Evolutionary conservation across 2,113 vertebrate species (phyloP).

Genomic region (Silurus glanis): DNA sequence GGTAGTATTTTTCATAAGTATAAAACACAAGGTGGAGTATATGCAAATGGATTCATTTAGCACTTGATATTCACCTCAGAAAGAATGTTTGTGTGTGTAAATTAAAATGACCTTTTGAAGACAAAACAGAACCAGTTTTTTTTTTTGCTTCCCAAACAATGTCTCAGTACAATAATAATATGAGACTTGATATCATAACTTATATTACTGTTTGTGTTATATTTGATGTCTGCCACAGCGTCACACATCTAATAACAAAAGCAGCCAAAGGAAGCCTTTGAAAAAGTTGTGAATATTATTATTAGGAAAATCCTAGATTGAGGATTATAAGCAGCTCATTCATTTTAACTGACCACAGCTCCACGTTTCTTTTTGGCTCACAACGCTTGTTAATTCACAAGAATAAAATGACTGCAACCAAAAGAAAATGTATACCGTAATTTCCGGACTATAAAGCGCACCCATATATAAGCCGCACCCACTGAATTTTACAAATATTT

Average conservation of each 20-base stretch:
- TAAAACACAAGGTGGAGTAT: background rate
- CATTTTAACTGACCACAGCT: background rate
- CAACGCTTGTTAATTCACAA: background rate
- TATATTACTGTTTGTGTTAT: background rate
- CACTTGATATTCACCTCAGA: background rate
- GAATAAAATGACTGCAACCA: background rate
- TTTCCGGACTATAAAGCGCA: too few relatives aligned
- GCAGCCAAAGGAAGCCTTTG: background rate
- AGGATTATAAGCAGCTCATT: background rate
- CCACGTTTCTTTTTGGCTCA: background rate
- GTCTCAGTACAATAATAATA: background rate
- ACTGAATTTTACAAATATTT: too few relatives aligned
- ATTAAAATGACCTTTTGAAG: background rate
- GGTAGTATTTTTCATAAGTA: too few relatives aligned
- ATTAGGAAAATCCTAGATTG: background rate
- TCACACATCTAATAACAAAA: background rate
- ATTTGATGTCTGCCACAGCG: background rate
- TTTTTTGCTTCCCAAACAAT: background rate
- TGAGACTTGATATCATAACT: background rate
- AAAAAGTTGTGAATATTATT: background rate
- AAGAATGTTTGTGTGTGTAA: background rate
- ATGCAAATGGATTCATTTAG: background rate
- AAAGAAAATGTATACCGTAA: background rate
- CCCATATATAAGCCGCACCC: too few relatives aligned
- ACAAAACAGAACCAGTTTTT: background rate